A percentile compares a stretch with the other conserved stretches of the same genome.
Evolutionary conservation across 1,140 invertebrate species (phyloP).

Genomic region (Planococcus citri): DNA sequence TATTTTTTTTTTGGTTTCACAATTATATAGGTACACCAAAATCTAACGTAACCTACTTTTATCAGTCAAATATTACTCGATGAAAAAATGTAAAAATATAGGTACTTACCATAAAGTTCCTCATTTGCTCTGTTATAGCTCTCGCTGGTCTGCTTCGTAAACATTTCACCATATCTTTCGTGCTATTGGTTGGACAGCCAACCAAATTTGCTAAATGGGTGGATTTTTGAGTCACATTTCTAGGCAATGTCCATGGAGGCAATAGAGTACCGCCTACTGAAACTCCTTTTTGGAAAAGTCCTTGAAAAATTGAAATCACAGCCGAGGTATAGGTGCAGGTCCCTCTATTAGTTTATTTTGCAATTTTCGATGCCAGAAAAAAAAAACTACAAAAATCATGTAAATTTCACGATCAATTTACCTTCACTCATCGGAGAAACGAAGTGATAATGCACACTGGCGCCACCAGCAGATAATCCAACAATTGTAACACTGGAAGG

Average conservation of each 20-base stretch:
- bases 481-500: conserved; percentile 42
- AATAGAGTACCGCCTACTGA: conserved; percentile 46
- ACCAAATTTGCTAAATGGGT: conserved; percentile 47
- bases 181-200: conserved; percentile 49
- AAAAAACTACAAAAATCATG: no score
- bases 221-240: conserved; percentile 52
- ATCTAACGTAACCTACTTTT: no score
- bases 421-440: conserved; percentile 36
- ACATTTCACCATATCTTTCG: conserved; percentile 52
- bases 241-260: conserved; percentile 53
- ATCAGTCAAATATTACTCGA: no score
- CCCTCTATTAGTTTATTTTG: no score
- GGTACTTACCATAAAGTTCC: neutral
- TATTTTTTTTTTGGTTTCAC: no score
- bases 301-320: conserved; percentile 10
- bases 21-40: no score
- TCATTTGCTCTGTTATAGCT: conserved; percentile 34
- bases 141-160: conserved; percentile 47
- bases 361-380: no score
- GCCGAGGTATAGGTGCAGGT: no score
- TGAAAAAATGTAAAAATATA: no score
- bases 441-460: conserved; percentile 51
- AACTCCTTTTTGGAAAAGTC: conserved; percentile 26
- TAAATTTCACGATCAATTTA: conserved; percentile 7
- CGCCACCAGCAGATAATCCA: conserved; percentile 45